phyloP scores from a whole-genome alignment of 92 coral and sea anemone genomes.

The Umimayanthus chanpuru region DNA sequence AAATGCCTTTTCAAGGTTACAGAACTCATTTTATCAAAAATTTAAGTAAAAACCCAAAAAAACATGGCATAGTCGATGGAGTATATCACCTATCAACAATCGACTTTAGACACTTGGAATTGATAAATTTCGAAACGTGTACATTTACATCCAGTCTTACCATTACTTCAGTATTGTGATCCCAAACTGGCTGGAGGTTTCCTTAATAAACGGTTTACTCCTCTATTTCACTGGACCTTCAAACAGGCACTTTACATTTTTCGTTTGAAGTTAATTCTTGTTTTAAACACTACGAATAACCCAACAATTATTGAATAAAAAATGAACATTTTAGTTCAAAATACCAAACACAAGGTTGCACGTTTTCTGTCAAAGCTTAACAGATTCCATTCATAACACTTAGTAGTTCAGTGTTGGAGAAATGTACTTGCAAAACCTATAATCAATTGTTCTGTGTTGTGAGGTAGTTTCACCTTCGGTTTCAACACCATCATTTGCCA shows the following conservation, averaged over 20 bases:
- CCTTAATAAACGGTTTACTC: too few species aligned
- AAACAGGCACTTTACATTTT: neutral
- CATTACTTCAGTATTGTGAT: neutral
- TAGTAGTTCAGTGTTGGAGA: neutral
- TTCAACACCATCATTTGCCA: neutral
- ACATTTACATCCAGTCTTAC: constrained; percentile 9
- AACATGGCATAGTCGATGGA: neutral
- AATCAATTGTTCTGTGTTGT: neutral
- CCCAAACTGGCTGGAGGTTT: neutral
- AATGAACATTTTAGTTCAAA: neutral
- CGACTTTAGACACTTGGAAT: neutral
- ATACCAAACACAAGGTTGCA: neutral
- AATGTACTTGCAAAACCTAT: neutral
- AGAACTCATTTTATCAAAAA: neutral
- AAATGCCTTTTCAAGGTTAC: constrained; percentile 5
- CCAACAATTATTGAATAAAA: neutral
- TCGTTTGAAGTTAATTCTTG: neutral
- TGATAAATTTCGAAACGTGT: neutral
- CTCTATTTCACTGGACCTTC: neutral
- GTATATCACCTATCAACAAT: neutral
- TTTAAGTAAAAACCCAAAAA: neutral
- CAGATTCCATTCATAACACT: too few species aligned
- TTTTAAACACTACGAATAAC: neutral
- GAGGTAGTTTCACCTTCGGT: neutral
- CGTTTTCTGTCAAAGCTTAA: too few species aligned